Base-by-base conservation (phyloP, 2,797 vertebrate genomes). In the Hydrophis major region DNA sequence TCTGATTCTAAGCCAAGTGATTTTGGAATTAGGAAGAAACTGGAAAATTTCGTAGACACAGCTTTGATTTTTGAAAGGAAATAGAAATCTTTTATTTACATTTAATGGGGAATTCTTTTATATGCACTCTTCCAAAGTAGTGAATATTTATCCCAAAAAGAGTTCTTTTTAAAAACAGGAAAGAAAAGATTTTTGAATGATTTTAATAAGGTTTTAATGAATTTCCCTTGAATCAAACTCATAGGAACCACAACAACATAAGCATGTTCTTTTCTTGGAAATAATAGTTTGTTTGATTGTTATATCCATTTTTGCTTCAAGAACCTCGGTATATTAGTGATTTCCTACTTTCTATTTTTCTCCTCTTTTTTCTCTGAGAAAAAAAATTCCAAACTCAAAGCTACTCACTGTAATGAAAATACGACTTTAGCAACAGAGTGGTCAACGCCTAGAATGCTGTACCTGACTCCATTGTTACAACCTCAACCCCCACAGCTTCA, bases 51-150 rank as follows among this genome's bases (percentile, higher is more conserved):
- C 60, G 11, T 93, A 91, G 93, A 50, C 89, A 87, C 6, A 4
- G 63, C 11, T 50, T 42, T 93, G 2, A 42, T 92, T 93, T 94
- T 88, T 47, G 90, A 89, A 94, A 90, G 87, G 94, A 94, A 60
- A 55, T n/a, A 63, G 12, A 94, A 94, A 6, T 53, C 47, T 94
- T 25, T 69, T 50, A 69, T 78, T 57, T 91, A 47, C 1, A 8
- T 0, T 86, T 66, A 32, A 18, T 12, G 32, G 47, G n/a, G 2
- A 87, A 88, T 47, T 55, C 13, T 74, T 78, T 60, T 61, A 57
- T 25, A 28, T 12, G 14, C 4, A 13, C 28, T 11, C 16, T 74
- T 55, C 42, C 13, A 14, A 60, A 55, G n/a, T 55, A 22, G 5
- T 59, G 37, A 69, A 37, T 18, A 18, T 25, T 83, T 83, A 78